Evolutionary conservation across 2,888 invertebrate genomes (phyloP).

Genomic region (Drosophila mimica): DNA sequence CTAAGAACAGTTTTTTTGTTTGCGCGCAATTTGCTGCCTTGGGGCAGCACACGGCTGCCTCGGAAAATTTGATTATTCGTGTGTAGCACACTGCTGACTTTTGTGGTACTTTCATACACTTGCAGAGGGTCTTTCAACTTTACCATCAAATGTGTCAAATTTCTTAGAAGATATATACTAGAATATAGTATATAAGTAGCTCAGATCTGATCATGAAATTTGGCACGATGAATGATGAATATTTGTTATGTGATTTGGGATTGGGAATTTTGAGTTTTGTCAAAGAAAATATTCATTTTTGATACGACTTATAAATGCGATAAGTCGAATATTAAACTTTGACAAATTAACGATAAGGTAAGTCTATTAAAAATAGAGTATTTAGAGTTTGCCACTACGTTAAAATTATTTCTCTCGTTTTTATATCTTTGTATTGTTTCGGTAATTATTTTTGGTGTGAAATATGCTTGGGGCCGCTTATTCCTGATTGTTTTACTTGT

Average conservation of each 20-base stretch:
- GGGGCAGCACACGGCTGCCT: constrained; percentile 13
- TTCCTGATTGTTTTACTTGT: constrained; percentile 55
- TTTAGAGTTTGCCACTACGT: neutral
- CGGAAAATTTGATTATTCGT: constrained; percentile 65
- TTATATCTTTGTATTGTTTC: constrained; percentile 45
- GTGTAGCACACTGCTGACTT: constrained; percentile 44
- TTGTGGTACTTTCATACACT: constrained; percentile 18
- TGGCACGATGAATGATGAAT: neutral
- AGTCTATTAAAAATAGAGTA: constrained; percentile 8
- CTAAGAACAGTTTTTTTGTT: constrained; percentile 21
- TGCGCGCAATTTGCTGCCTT: constrained; percentile 44
- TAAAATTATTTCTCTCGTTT: neutral
- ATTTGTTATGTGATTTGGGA: neutral
- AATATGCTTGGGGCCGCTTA: constrained; percentile 60
- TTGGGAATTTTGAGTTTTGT: neutral
- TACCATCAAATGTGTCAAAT: neutral
- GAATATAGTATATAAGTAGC: neutral
- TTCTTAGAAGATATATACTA: neutral
- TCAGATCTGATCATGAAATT: neutral
- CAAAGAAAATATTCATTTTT: neutral
- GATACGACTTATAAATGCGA: neutral
- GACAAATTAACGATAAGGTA: too few species aligned
- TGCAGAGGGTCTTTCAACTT: neutral
- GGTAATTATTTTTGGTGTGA: constrained; percentile 68
- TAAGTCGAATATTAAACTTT: neutral